Conservation (phyloP, 1,140 invertebrate genomes). For the Aradophagus sp. region DNA sequence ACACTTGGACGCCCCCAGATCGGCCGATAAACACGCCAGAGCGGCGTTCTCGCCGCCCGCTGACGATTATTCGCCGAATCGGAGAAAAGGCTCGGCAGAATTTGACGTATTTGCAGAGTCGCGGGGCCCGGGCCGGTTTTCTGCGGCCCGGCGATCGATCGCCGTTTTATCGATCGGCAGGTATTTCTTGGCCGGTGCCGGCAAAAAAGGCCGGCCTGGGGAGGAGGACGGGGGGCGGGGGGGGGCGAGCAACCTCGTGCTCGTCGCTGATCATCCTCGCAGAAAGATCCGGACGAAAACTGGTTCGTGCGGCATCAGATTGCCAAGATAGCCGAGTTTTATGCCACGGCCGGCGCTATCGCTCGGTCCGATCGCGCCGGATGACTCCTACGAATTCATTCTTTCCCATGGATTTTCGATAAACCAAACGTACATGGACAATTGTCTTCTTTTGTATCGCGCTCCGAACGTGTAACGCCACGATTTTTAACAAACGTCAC, state of each 20-base stretch:
- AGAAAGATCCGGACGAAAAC: constrained; percentile 68
- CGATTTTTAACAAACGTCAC: constrained; percentile 28
- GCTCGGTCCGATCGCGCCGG: constrained; percentile 67
- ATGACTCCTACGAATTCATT: constrained; percentile 72
- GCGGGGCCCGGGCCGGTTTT: constrained; percentile 36
- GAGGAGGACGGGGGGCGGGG: too few relatives aligned
- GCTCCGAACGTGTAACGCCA: constrained; percentile 43
- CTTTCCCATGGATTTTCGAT: constrained; percentile 70
- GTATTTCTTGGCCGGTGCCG: constrained; percentile 56
- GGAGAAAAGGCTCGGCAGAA: constrained; percentile 68
- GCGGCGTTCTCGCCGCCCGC: constrained; percentile 67
- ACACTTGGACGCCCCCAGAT: constrained; percentile 74
- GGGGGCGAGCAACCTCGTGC: constrained; percentile 24
- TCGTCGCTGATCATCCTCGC: constrained; percentile 54
- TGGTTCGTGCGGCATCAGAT: constrained; percentile 73
- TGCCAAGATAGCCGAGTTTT: constrained; percentile 73
- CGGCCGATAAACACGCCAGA: constrained; percentile 71
- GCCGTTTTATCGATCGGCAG: constrained; percentile 60
- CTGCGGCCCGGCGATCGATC: constrained; percentile 62
- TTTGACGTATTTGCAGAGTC: constrained; percentile 40
- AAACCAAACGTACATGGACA: constrained; percentile 50
- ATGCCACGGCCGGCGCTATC: constrained; percentile 66
- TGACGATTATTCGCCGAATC: constrained; percentile 70
- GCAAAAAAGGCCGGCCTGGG: constrained; percentile 16
- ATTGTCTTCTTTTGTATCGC: constrained; percentile 48